Evolutionary conservation across 2,797 vertebrate genomes (phyloP), one percentile per base, ranked within the genome.

Genomic region (Trachurus trachurus): DNA sequence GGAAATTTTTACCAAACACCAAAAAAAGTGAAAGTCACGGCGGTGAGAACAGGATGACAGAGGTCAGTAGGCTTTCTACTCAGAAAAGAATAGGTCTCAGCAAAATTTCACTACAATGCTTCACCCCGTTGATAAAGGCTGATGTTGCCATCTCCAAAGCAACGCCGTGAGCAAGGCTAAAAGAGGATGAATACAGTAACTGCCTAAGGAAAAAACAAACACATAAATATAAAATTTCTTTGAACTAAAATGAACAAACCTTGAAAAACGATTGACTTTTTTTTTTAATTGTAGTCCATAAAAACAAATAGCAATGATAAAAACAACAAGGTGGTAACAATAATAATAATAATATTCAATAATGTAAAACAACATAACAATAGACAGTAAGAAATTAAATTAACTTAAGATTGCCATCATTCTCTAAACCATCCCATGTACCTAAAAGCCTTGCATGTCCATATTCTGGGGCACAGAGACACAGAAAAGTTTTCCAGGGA

Each of bases 271-370:
- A 88, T 89, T 79, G 68, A 87, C 76, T 79, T 94, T 42, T 79
- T 94, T 42, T 34, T 26, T 26, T 26, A 26, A 95, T 95, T 95
- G 90, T 90, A 93, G 91, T 90, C 89, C 90, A 94, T 92, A 93
- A 92, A 95, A 95, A 95, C 86, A 88, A 92, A 92, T 89, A 89
- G 76, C 84, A 85, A 92, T 89, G 84, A 89, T 92, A 95, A 93
- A 93, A 95, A 94, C 93, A 94, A 93, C 84, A 86, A 88, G 71
- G 88, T 92, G 88, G 83, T 91, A 89, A 92, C 88, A 88, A 92
- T 93, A 79, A 92, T 34, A 34, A 34, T 34, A 90, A 92, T 94
- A 90, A 50, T 47, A 81, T 84, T 90, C 82, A 85, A 91, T 89
- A 78, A 89, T 88, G 84, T 81, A 91, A 90, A 93, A 89, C 85